These are phyloP conservation scores for Torymus tubicola DNA, from an alignment of 2,888 invertebrate genomes.

Conservation along the genomic window DNA sequence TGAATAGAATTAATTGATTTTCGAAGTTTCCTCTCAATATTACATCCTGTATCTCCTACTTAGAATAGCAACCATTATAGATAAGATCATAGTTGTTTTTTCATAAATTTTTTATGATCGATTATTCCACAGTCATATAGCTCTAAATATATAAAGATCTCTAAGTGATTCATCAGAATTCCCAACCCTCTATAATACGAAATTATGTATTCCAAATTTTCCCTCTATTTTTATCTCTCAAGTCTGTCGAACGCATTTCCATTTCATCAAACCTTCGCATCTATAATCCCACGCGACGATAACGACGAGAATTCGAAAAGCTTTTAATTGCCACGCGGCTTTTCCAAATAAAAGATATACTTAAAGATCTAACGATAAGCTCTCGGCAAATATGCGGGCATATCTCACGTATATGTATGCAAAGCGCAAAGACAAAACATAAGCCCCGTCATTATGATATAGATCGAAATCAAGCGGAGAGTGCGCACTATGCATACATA, in stretches of 20 bases:
- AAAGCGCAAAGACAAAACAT: constrained; percentile 30
- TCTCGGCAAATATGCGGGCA: constrained; percentile 29
- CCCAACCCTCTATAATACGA: no score
- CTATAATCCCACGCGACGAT: not conserved
- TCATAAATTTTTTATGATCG: no score
- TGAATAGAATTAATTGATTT: no score
- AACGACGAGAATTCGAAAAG: constrained; percentile 5
- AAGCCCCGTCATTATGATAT: constrained; percentile 37
- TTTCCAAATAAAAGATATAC: constrained; percentile 31
- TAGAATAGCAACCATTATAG: no score
- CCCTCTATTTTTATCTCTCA: no score
- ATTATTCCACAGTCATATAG: no score
- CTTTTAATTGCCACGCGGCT: constrained; percentile 22
- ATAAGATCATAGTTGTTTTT: no score
- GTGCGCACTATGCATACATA: not conserved
- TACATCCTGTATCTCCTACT: no score
- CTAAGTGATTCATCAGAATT: no score
- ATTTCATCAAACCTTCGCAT: not conserved
- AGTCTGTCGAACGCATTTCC: not conserved
- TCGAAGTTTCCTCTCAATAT: no score
- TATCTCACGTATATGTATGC: not conserved
- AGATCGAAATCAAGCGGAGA: constrained; percentile 28
- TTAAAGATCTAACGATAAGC: constrained; percentile 32
- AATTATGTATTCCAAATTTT: no score
- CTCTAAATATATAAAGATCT: no score